Evolutionary conservation across 2,888 invertebrate genomes (phyloP), one percentile per base, ranked within the genome.

Genomic region (Periphyllus acericola): DNA sequence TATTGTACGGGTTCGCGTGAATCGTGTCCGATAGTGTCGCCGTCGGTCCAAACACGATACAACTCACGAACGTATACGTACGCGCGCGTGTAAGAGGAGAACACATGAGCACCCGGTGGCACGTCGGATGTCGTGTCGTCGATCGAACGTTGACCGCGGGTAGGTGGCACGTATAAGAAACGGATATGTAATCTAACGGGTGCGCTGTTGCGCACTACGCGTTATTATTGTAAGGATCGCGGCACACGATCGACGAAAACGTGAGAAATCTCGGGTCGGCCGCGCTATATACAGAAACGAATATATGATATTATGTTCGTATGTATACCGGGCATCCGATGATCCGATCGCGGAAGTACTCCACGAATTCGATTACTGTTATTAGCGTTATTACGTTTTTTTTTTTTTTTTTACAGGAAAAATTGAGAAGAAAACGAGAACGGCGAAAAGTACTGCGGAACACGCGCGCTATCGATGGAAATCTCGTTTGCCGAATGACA

Each of bases 71-170:
- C 5, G 9, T 17, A 32, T 19, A 52, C 11, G n/a, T 46, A 25
- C 40, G n/a, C n/a, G n/a, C 46, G 14, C 19, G 29, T 29, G 40
- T n/a, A 14, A 14, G 46, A 46, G 46, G 46, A 46, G 8, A 46
- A 71, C 71, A 68, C 71, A n/a, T 0, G 32, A 6, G n/a, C n/a
- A 55, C 34, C 55, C 34, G 21, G 83, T 83, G 72, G 83, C 83
- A 83, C 68, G n/a, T 74, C 34, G 72, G 83, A 72, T 72, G 55
- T 74, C 83, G 83, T 83, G 72, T 83, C 83, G 83, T 74, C 83
- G 36, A 72, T 83, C 71, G 34, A n/a, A 25, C 34, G 66, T 81
- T 21, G 40, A 34, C 71, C 66, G 36, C 32, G 40, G n/a, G n/a
- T n/a, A n/a, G n/a, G n/a, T n/a, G n/a, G n/a, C n/a, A n/a, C n/a